Base-by-base conservation (phyloP, 2,113 vertebrate species). In the Manacus vitellinus region DNA sequence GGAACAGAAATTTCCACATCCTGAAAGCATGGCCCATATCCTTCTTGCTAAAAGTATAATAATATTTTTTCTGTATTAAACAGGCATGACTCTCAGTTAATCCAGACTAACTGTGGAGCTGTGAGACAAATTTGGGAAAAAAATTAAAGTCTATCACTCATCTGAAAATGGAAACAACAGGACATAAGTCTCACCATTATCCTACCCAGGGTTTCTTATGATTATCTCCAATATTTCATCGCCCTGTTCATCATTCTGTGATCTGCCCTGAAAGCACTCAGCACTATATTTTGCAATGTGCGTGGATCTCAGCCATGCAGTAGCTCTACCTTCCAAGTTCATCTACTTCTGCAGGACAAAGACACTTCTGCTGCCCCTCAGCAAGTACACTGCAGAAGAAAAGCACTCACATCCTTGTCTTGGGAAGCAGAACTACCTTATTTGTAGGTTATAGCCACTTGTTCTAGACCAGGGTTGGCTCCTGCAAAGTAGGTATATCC, bases 221-320 rank as follows among this genome's bases (percentile, higher is more conserved):
- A 8, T 27, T 55, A 46, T 8, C 21, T 68, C 30, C 27, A 51
- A 20, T 2, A 15, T 14, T 56, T 16, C 30, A 31, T 4, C 16
- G 12, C 8, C 54, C 39, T 58, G 28, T 8, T 75, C 35, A 49
- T 28, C 20, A 43, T 59, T 35, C 16, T 18, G 35, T 25, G 51
- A 31, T 18, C 16, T 77, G 20, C 21, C 33, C 51, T 47, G 7
- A 1, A 9, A 58, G 28, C 19, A 51, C 17, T 8, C n/a, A 31
- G 55, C 71, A 76, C 8, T 28, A 9, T 5, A 14, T 20, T 71
- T 39, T 62, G 27, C 31, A 66, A 27, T 0, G 0, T 1, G 28
- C 13, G 18, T 1, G 4, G 37, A 47, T n/a, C 49, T 82, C 35
- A 76, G 55, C 10, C 49, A 58, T 0, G 1, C 11, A 54, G 52